A percentile compares a stretch with the other conserved stretches of the same genome.
phyloP scores from a whole-genome alignment of 2,888 invertebrate species.

The Drosophila anomelani region DNA sequence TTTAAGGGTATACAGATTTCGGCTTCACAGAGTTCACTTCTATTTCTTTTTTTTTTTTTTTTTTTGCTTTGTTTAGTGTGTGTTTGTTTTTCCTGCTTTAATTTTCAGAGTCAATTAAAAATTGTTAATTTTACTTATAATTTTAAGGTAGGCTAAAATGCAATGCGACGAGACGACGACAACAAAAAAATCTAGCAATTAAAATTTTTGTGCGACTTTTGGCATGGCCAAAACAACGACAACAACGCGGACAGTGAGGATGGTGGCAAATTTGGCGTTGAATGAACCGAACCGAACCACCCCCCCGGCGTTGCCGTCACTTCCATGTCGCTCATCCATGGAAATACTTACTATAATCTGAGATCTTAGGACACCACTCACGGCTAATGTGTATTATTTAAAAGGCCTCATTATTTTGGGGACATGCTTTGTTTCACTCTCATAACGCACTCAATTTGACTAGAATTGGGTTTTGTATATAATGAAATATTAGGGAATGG shows the following conservation, averaged over 20 bases:
- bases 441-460: slow-evolving; percentile 7
- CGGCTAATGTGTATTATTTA: slow-evolving; percentile 1
- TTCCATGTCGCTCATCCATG: slow-evolving; percentile 1
- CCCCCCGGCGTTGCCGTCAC: background rate
- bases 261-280: slow-evolving; percentile 52
- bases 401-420: background rate
- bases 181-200: slow-evolving; percentile 63
- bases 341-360: slow-evolving; percentile 1
- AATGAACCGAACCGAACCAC: slow-evolving; percentile 31
- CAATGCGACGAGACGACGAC: slow-evolving; percentile 54
- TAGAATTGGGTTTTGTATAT: background rate
- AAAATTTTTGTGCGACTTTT: slow-evolving; percentile 75
- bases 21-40: background rate
- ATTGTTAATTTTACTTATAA: slow-evolving; percentile 78
- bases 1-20: background rate
- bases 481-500: background rate
- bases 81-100: slow-evolving; percentile 50
- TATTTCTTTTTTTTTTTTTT: background rate
- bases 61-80: background rate
- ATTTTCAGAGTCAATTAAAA: slow-evolving; percentile 80
- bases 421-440: slow-evolving; percentile 2
- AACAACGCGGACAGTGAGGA: slow-evolving; percentile 30
- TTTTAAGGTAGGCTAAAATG: slow-evolving; percentile 71
- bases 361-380: slow-evolving; percentile 7
- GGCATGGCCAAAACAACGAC: slow-evolving; percentile 47